phyloP scores from a whole-genome alignment of 2,888 invertebrate genomes.

The Phyllotreta cruciferae region DNA sequence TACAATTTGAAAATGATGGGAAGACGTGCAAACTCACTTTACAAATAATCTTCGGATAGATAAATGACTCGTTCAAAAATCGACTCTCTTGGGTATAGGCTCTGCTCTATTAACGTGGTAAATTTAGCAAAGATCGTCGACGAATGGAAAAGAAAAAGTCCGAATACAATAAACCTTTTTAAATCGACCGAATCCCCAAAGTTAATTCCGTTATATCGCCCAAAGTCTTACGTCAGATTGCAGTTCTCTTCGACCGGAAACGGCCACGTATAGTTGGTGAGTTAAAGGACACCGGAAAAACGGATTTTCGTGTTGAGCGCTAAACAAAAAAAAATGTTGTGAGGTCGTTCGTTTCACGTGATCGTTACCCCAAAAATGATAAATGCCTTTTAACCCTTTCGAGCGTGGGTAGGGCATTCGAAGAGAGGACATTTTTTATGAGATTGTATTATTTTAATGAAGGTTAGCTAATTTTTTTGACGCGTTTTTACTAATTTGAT shows the following conservation, averaged over 20 bases:
- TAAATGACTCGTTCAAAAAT: no score
- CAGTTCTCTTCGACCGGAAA: constrained; percentile 3
- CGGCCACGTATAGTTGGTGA: background rate
- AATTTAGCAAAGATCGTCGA: background rate
- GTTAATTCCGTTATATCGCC: constrained; percentile 15
- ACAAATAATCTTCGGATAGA: no score
- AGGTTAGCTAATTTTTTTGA: background rate
- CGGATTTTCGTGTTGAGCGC: constrained; percentile 3
- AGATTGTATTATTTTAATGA: background rate
- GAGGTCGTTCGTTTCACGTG: constrained; percentile 9
- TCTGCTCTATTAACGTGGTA: no score
- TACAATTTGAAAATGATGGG: no score
- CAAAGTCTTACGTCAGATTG: constrained; percentile 9
- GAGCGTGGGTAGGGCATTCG: background rate
- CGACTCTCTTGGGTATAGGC: no score
- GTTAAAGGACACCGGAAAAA: constrained; percentile 9
- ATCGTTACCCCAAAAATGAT: constrained; percentile 8
- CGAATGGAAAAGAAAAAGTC: background rate
- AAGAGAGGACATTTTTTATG: background rate
- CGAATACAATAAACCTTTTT: constrained; percentile 3
- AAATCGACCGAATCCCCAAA: constrained; percentile 8
- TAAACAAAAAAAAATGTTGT: constrained; percentile 9
- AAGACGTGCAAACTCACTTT: no score
- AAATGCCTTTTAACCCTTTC: constrained; percentile 2
- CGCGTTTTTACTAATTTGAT: no score